Evolutionary conservation across 2,113 vertebrate species (phyloP).

Genomic region (Empidonax alnorum): DNA sequence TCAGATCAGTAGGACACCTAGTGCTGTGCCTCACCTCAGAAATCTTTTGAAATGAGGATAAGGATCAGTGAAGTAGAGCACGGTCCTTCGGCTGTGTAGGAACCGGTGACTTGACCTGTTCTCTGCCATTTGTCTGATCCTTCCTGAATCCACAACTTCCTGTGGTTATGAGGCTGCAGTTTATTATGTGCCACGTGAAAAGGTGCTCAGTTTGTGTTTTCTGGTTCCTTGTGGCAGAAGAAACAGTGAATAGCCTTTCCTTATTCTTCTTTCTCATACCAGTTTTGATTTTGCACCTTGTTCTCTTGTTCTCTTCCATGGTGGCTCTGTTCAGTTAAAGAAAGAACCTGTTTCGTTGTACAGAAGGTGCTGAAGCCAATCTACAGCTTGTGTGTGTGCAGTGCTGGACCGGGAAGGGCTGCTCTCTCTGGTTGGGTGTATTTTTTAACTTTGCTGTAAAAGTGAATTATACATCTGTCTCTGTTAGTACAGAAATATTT

Average conservation of each 20-base stretch:
- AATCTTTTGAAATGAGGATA: not conserved
- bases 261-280: not conserved
- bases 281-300: not conserved
- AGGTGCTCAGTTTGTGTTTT: not conserved
- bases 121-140: not conserved
- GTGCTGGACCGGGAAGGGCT: not conserved
- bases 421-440: not conserved
- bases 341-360: not conserved
- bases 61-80: not conserved
- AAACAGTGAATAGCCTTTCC: not conserved
- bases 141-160: not conserved
- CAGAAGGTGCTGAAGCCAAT: not conserved
- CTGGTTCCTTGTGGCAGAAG: not conserved
- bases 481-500: not conserved
- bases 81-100: rapidly evolving
- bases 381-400: not conserved
- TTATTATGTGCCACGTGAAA: not conserved
- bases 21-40: not conserved
- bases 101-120: not conserved
- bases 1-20: not conserved
- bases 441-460: not conserved
- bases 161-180: not conserved
- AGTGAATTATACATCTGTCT: not conserved
- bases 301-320: not conserved
- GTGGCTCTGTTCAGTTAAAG: not conserved